Evolutionary conservation across 2,113 vertebrate species (phyloP), one percentile per base, ranked within the genome.

Genomic region (Scolopax mira): DNA sequence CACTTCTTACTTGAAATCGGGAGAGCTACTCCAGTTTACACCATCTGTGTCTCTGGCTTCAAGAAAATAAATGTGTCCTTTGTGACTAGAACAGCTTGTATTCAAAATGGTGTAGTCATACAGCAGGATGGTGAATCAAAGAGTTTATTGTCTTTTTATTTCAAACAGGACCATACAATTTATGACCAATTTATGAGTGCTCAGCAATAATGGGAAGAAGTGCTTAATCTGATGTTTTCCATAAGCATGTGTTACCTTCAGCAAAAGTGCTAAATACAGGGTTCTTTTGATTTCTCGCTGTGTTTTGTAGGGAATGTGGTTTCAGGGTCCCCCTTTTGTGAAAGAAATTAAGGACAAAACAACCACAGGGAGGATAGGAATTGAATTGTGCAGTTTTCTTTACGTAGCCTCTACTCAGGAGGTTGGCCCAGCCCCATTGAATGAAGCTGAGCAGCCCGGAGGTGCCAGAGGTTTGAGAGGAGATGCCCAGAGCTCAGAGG

Each of bases 61-160:
- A 49, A 90, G 92, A 83, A 91, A 94, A 92, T 58, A 84, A 88
- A 96, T 91, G 69, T 87, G 60, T 92, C 90, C 87, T 93, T 78
- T 92, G 85, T 94, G 86, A 62, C 90, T 93, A 77, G 72, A 95
- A 89, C 94, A 94, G 89, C 75, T 58, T 60, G 89, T 77, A 79
- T 65, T 94, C 80, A 96, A 87, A 97, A 94, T 28, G 65, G 51
- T 92, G 91, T 31, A 81, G 84, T 80, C 65, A 60, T 92, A 80
- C 24, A 89, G 60, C 33, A 57, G 78, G 60, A 85, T 0, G 7
- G 49, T 82, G 72, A 85, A 57, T 24, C 0, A 37, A 30, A 74
- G 62, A 71, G 54, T 80, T 92, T 82, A 87, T 88, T 89, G 67
- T 93, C 85, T 17, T 79, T 73, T 61, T 42, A 41, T 90, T 96